Percentiles rank a stretch among this genome's conserved stretches.
phyloP scores from a whole-genome alignment of 1,140 invertebrate species.

The Brachionus asplanchnoidis region DNA sequence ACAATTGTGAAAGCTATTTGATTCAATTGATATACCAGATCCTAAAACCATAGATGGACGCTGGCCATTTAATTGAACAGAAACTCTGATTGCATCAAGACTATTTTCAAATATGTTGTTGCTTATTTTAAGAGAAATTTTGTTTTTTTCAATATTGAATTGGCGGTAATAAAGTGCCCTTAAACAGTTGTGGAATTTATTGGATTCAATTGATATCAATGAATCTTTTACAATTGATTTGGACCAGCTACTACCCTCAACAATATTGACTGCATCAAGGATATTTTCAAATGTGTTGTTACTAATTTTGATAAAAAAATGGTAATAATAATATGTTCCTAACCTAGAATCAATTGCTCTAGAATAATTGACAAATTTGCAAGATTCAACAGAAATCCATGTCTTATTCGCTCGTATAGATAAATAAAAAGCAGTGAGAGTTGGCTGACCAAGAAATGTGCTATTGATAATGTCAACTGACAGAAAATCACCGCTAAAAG shows the following conservation, averaged over 20 bases:
- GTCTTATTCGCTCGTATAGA: neutral
- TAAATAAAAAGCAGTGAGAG: neutral
- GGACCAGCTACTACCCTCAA: neutral
- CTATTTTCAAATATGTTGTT: neutral
- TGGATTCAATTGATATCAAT: neutral
- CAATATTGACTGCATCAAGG: neutral
- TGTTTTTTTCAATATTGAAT: neutral
- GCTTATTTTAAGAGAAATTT: neutral
- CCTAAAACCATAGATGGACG: neutral
- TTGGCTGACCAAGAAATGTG: neutral
- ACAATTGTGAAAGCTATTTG: neutral
- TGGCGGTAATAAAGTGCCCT: neutral
- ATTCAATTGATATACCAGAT: neutral
- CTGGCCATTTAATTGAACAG: neutral
- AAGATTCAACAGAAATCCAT: neutral
- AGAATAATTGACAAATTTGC: neutral
- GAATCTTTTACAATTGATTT: neutral
- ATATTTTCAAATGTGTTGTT: neutral
- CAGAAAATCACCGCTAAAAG: neutral
- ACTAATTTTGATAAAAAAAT: neutral
- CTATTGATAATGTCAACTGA: neutral
- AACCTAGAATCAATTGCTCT: neutral
- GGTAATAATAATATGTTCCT: too few relatives aligned
- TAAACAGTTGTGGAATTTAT: neutral
- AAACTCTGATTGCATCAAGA: neutral